Evolutionary conservation across 2,113 vertebrate species (phyloP).

Genomic region (Verasper variegatus): DNA sequence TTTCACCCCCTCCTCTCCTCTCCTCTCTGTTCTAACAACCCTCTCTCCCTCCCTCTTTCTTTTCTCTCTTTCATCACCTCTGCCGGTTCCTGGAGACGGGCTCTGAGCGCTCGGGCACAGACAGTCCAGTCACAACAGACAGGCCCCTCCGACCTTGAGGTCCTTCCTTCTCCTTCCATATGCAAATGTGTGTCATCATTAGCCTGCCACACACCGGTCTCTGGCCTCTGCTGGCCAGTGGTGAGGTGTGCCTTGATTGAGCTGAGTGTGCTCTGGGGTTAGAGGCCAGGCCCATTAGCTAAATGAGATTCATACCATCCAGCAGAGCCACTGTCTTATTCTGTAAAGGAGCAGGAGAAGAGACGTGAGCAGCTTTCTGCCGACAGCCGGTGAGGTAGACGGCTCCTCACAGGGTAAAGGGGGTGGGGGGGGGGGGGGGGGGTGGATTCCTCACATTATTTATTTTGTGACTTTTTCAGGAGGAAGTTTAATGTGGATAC

Average conservation of each 20-base stretch:
- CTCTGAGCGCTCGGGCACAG: slow-evolving; percentile 32
- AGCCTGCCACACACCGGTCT: slow-evolving; percentile 46
- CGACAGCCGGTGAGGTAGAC: slow-evolving; percentile 32
- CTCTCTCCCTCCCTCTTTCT: background rate
- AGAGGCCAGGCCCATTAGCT: slow-evolving; percentile 73
- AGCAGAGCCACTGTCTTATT: slow-evolving; percentile 36
- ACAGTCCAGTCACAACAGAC: slow-evolving; percentile 52
- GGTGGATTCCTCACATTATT: slow-evolving; percentile 12
- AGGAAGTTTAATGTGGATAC: background rate
- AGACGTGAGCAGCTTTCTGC: slow-evolving; percentile 41
- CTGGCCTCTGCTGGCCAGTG: slow-evolving; percentile 13
- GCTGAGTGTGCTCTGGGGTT: slow-evolving; percentile 52
- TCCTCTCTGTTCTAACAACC: background rate
- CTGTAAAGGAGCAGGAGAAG: slow-evolving; percentile 35
- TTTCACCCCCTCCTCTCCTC: slow-evolving; percentile 28
- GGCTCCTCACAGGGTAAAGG: slow-evolving; percentile 1
- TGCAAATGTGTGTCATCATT: slow-evolving; percentile 75
- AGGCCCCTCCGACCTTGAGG: slow-evolving; percentile 53
- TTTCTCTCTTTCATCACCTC: slow-evolving; percentile 46
- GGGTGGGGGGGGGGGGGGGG: slow-evolving; percentile 4
- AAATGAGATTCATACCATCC: slow-evolving; percentile 69
- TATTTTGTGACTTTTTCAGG: background rate
- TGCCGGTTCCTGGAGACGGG: slow-evolving; percentile 15
- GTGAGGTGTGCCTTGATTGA: slow-evolving; percentile 37
- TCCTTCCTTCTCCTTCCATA: slow-evolving; percentile 57